These are phyloP conservation scores for Ditula angustiorana DNA, from an alignment of 2,888 invertebrate genomes.

Conservation along the genomic window DNA sequence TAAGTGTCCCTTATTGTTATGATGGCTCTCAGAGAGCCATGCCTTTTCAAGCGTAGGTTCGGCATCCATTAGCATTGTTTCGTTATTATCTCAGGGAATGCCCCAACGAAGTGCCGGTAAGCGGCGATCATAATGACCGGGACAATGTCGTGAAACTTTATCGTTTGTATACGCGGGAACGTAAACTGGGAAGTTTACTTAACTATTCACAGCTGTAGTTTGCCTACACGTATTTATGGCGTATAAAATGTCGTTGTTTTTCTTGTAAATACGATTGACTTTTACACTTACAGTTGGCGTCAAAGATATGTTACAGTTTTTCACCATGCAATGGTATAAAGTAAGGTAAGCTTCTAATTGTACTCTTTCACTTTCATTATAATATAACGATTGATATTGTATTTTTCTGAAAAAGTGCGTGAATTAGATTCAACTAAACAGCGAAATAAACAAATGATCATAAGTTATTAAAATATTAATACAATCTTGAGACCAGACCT, in stretches of 20 bases:
- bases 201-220: conserved; percentile 24
- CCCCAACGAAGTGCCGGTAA: conserved; percentile 49
- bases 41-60: conserved; percentile 20
- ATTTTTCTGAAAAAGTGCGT: no score
- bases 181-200: not conserved
- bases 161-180: conserved; percentile 41
- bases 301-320: no score
- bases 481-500: no score
- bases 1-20: conserved; percentile 3
- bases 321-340: no score
- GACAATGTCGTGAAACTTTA: conserved; percentile 49
- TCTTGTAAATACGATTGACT: no score
- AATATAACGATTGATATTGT: no score
- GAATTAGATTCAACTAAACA: no score
- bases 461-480: no score
- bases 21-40: conserved; percentile 14
- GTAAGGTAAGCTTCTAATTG: no score
- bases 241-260: not conserved
- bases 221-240: conserved; percentile 23
- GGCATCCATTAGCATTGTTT: conserved; percentile 49
- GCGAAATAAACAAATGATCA: no score
- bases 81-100: conserved; percentile 54
- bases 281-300: no score
- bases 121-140: conserved; percentile 44
- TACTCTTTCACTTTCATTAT: no score